Conservation (phyloP, 1,140 invertebrate genomes). For the Leguminivora glycinivorella region DNA sequence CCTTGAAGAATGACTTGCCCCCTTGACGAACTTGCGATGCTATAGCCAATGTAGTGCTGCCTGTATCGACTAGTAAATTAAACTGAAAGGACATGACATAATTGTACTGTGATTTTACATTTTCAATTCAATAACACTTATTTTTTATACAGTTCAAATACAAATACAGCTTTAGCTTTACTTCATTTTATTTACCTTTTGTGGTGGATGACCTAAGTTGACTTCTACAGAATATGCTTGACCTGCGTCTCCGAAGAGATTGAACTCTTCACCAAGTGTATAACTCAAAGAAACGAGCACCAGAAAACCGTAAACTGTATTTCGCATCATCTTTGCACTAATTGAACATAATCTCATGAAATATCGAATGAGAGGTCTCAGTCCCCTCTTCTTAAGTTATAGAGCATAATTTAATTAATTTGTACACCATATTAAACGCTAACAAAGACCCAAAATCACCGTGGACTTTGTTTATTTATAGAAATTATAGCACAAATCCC, state of each 20-base stretch:
- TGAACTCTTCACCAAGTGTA: conserved; percentile 53
- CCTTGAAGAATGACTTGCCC: conserved; percentile 58
- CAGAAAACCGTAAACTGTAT: conserved; percentile 32
- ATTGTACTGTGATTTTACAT: background rate
- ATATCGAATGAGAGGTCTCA: background rate
- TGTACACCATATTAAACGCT: background rate
- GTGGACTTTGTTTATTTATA: conserved; percentile 8
- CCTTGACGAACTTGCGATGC: conserved; percentile 60
- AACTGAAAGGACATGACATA: conserved; percentile 51
- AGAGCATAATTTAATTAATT: background rate
- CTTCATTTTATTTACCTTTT: conserved; percentile 54
- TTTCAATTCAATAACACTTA: background rate
- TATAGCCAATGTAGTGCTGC: conserved; percentile 67
- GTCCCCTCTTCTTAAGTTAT: background rate
- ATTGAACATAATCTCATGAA: background rate
- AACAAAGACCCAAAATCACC: background rate
- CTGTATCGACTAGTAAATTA: conserved; percentile 66
- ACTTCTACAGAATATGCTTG: conserved; percentile 67
- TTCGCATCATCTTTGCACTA: conserved; percentile 22
- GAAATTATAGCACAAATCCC: background rate
- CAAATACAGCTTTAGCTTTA: background rate
- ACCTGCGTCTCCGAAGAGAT: conserved; percentile 65
- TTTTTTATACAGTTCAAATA: background rate
- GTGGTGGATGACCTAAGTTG: conserved; percentile 58
- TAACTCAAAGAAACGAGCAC: conserved; percentile 34